A percentile compares a stretch with the other conserved stretches of the same genome.
phyloP scores from a whole-genome alignment of 2,888 invertebrate genomes.

The Rhagonycha lutea region DNA sequence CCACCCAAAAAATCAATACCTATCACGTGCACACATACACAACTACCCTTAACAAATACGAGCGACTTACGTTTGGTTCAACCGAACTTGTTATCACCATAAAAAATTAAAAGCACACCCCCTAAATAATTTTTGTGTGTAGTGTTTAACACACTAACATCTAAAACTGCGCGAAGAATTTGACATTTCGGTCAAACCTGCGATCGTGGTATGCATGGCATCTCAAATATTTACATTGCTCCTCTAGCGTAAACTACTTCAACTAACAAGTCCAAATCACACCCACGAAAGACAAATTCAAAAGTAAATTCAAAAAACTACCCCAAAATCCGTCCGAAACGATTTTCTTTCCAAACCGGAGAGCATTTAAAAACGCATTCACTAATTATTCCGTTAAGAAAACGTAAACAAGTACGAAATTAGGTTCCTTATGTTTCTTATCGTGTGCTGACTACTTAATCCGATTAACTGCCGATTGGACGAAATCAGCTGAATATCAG shows the following conservation, averaged over 20 bases:
- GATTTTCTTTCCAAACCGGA: background rate
- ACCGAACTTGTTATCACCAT: constrained; percentile 1
- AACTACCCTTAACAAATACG: constrained; percentile 27
- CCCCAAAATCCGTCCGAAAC: background rate
- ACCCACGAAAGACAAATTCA: background rate
- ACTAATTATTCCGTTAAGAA: background rate
- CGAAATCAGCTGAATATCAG: constrained; percentile 38
- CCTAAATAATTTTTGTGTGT: constrained; percentile 40
- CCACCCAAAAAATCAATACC: constrained; percentile 49
- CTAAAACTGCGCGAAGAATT: constrained; percentile 60
- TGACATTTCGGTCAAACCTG: constrained; percentile 76
- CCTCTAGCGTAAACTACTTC: constrained; percentile 62
- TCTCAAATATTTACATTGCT: constrained; percentile 70
- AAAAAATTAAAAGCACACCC: constrained; percentile 22
- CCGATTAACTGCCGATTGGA: constrained; percentile 33
- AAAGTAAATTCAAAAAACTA: background rate
- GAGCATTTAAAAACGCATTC: background rate
- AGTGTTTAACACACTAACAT: constrained; percentile 51
- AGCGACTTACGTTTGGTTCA: constrained; percentile 34
- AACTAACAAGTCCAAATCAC: constrained; percentile 39
- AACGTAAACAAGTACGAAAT: background rate
- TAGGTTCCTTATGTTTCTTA: background rate
- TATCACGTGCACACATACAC: constrained; percentile 41
- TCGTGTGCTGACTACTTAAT: constrained; percentile 33
- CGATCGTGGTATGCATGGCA: constrained; percentile 67